phyloP scores from a whole-genome alignment of 2,113 vertebrate genomes.

The Ammodramus savannarum region DNA sequence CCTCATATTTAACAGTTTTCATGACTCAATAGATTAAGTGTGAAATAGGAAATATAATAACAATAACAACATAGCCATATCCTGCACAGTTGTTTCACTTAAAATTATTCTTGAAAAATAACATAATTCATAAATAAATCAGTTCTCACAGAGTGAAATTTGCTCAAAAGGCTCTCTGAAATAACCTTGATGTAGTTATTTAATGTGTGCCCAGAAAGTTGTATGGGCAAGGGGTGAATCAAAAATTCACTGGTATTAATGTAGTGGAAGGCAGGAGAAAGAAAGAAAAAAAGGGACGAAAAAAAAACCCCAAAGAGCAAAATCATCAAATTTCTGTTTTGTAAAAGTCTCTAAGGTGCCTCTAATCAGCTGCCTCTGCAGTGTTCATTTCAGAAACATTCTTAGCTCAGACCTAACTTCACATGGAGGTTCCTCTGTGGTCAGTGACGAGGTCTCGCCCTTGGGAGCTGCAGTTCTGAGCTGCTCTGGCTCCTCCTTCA shows the following conservation, averaged over 20 bases:
- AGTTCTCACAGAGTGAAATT: neutral
- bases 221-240: neutral
- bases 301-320: neutral
- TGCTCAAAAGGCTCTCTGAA: neutral
- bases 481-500: neutral
- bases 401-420: neutral
- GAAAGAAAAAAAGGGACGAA: accelerated
- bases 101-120: constrained; percentile 53
- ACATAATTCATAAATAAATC: constrained; percentile 47
- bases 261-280: neutral
- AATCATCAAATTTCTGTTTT: neutral
- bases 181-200: neutral
- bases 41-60: constrained; percentile 62
- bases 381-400: neutral
- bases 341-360: neutral
- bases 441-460: neutral
- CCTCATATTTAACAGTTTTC: constrained; percentile 51
- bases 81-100: constrained; percentile 43
- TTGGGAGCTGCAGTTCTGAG: neutral
- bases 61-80: constrained; percentile 38
- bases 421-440: neutral
- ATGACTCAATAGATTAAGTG: constrained; percentile 62
- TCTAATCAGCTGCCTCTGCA: neutral
- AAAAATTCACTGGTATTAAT: neutral
- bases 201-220: neutral